A percentile compares a stretch with the other conserved stretches of the same genome.
phyloP scores from a whole-genome alignment of 2,797 vertebrate genomes.

The Macroramphosus scolopax region DNA sequence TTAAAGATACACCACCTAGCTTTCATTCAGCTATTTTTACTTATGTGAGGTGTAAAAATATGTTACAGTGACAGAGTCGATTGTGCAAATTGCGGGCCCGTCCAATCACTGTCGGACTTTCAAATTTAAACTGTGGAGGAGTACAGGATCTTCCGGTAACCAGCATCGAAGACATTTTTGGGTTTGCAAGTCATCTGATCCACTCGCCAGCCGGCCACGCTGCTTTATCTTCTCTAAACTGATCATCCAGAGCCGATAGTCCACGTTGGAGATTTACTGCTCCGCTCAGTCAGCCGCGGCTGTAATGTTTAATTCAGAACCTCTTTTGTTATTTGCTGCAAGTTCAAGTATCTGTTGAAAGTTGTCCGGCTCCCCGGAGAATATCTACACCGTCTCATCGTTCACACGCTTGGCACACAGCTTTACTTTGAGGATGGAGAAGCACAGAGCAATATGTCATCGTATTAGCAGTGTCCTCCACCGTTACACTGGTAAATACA shows the following conservation, averaged over 20 bases:
- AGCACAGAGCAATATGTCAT: too few species aligned
- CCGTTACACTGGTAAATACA: too few species aligned
- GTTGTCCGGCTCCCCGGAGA: slow-evolving; percentile 5
- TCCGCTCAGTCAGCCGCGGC: slow-evolving; percentile 15
- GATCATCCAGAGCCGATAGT: slow-evolving; percentile 20
- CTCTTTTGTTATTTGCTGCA: too few species aligned
- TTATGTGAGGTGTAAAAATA: slow-evolving; percentile 4
- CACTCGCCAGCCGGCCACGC: too few species aligned
- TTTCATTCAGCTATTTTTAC: slow-evolving; percentile 21
- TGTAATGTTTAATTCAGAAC: too few species aligned
- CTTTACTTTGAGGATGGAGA: neutral
- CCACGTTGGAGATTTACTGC: slow-evolving; percentile 5
- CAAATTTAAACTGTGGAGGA: slow-evolving; percentile 18
- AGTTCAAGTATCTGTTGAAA: slow-evolving; percentile 29
- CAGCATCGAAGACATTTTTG: too few species aligned
- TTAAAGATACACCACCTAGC: slow-evolving; percentile 27
- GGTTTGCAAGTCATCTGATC: too few species aligned
- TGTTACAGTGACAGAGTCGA: slow-evolving; percentile 1
- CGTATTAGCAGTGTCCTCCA: too few species aligned
- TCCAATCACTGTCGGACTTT: slow-evolving; percentile 20
- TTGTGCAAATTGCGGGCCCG: slow-evolving; percentile 26
- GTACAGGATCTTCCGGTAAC: too few species aligned
- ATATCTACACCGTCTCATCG: too few species aligned
- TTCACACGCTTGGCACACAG: too few species aligned
- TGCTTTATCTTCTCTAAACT: slow-evolving; percentile 15